phyloP scores from a whole-genome alignment of 2,888 invertebrate species.

The Hypselothyrea guttata region DNA sequence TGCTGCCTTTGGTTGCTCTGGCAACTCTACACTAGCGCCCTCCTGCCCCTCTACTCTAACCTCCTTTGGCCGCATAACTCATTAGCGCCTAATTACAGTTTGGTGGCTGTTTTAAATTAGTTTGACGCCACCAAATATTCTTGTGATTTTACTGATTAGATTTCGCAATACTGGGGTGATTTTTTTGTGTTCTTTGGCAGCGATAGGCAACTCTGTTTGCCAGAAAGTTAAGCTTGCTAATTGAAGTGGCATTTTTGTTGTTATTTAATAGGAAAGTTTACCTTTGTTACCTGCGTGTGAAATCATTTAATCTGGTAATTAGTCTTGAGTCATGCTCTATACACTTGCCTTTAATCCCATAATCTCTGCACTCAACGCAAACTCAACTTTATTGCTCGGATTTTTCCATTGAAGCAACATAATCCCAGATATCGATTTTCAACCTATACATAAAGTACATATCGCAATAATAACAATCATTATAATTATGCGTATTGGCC shows the following conservation, averaged over 20 bases:
- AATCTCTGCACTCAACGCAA: slow-evolving; percentile 15
- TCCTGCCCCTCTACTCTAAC: not conserved
- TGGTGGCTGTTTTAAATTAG: slow-evolving; percentile 55
- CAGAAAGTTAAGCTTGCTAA: too few relatives aligned
- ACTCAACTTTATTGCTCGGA: slow-evolving; percentile 15
- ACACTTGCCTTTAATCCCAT: slow-evolving; percentile 29
- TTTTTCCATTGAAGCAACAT: slow-evolving; percentile 21
- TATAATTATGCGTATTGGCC: slow-evolving; percentile 31
- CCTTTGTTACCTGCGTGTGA: too few relatives aligned
- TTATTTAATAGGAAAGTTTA: not conserved
- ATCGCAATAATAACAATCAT: not conserved
- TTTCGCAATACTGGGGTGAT: slow-evolving; percentile 6
- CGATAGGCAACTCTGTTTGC: too few relatives aligned
- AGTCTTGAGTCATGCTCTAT: slow-evolving; percentile 31
- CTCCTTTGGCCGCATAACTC: slow-evolving; percentile 47
- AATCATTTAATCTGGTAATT: slow-evolving; percentile 41
- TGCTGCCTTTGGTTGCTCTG: slow-evolving; percentile 25
- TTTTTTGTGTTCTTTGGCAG: not conserved
- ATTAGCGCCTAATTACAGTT: slow-evolving; percentile 62
- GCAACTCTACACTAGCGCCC: slow-evolving; percentile 2
- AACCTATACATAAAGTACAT: not conserved
- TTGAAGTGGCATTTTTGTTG: not conserved
- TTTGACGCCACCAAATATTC: slow-evolving; percentile 35
- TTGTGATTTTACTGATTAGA: slow-evolving; percentile 43
- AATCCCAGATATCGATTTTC: slow-evolving; percentile 26